phyloP scores from a whole-genome alignment of 2,888 invertebrate genomes.

The Galeopsomyia nigrocyanea region DNA sequence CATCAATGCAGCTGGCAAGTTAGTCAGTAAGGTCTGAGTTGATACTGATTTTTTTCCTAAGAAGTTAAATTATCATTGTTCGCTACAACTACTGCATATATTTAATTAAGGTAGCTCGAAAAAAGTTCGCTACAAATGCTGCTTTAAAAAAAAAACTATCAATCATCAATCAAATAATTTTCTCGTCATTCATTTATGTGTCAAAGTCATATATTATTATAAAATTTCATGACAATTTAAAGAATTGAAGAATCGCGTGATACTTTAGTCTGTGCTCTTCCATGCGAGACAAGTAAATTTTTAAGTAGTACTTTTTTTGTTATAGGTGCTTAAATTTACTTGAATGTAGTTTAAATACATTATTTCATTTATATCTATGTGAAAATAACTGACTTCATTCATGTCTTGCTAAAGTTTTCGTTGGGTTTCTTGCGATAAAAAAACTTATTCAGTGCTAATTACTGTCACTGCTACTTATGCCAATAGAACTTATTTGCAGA shows the following conservation, averaged over 20 bases:
- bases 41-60: too few relatives aligned
- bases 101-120: too few relatives aligned
- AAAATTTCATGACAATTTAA: conserved; percentile 3
- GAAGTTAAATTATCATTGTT: too few relatives aligned
- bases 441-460: conserved; percentile 27
- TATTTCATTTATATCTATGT: conserved; percentile 22
- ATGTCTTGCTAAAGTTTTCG: conserved; percentile 32
- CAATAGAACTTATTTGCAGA: conserved; percentile 44
- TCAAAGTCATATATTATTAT: not conserved
- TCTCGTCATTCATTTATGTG: not conserved
- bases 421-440: conserved; percentile 12
- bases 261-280: conserved; percentile 21
- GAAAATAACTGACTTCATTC: conserved; percentile 42
- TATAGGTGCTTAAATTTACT: conserved; percentile 18
- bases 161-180: not conserved
- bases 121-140: too few relatives aligned
- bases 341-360: conserved; percentile 12
- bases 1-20: conserved; percentile 2
- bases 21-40: too few relatives aligned
- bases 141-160: not conserved
- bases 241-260: conserved; percentile 18
- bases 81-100: too few relatives aligned
- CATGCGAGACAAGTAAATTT: conserved; percentile 16
- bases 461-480: conserved; percentile 45
- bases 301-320: conserved; percentile 19